These are phyloP conservation scores for Scylla paramamosain DNA, from an alignment of 1,140 invertebrate species.

Conservation along the genomic window DNA sequence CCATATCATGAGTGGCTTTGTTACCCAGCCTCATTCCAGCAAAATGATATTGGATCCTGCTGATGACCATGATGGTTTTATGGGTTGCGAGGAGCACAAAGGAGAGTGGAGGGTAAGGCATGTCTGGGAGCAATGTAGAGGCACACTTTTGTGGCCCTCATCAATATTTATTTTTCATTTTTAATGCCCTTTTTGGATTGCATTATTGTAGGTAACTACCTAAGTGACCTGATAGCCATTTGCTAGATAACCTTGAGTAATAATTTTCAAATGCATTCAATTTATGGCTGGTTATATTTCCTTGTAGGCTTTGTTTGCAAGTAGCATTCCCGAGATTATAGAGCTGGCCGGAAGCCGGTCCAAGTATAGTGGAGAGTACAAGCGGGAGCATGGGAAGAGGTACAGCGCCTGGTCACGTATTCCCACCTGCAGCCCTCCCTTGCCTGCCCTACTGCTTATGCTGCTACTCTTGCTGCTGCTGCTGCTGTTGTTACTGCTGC, in stretches of 20 bases:
- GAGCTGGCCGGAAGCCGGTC: constrained; percentile 98
- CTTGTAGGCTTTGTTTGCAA: constrained; percentile 97
- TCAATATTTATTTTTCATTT: constrained; percentile 53
- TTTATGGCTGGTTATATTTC: constrained; percentile 77
- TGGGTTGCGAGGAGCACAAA: not conserved
- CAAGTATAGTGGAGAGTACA: constrained; percentile 98
- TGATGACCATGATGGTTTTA: constrained; percentile 21
- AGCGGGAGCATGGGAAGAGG: constrained; percentile 98
- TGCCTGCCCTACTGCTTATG: constrained; percentile 61
- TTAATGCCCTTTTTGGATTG: constrained; percentile 65
- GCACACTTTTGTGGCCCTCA: constrained; percentile 60
- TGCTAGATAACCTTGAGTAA: constrained; percentile 73
- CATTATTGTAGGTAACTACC: constrained; percentile 70
- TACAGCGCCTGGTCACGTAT: constrained; percentile 81
- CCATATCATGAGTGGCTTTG: constrained; percentile 12
- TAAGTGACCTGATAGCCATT: constrained; percentile 71
- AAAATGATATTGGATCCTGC: constrained; percentile 1
- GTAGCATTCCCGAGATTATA: constrained; percentile 99
- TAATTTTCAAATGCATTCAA: constrained; percentile 73
- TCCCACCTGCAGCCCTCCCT: constrained; percentile 60
- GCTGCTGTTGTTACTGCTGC: constrained; percentile 60
- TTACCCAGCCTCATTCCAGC: constrained; percentile 16
- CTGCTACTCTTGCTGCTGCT: constrained; percentile 66
- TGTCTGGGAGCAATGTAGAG: constrained; percentile 65
- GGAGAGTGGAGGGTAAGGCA: constrained; percentile 66